Evolutionary conservation across 2,888 invertebrate genomes (phyloP).

Genomic region (Ochlodes sylvanus): DNA sequence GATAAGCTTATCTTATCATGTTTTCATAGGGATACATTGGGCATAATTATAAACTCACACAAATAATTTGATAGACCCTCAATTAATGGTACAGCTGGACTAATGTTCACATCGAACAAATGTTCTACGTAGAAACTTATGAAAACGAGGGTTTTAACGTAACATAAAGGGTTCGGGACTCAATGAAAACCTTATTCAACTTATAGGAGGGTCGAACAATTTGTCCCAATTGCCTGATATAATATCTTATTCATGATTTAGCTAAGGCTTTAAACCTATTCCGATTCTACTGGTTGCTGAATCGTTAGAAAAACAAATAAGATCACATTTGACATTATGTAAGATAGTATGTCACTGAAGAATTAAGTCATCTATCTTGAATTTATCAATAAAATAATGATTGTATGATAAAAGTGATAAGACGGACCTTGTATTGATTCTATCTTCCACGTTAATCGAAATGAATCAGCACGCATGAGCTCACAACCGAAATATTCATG

Average conservation of each 20-base stretch:
- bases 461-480: constrained; percentile 1
- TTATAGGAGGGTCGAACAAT: not conserved
- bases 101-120: not conserved
- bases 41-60: too few relatives aligned
- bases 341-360: constrained; percentile 39
- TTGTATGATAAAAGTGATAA: constrained; percentile 23
- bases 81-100: too few relatives aligned
- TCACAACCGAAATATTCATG: not conserved
- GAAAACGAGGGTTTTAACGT: not conserved
- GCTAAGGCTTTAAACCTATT: not conserved
- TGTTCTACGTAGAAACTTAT: not conserved
- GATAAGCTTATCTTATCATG: too few relatives aligned
- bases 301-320: constrained; percentile 28
- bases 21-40: too few relatives aligned
- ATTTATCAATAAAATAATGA: constrained; percentile 37
- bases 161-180: not conserved
- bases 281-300: not conserved
- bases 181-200: not conserved
- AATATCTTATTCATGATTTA: not conserved
- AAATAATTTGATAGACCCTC: too few relatives aligned
- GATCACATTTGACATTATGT: constrained; percentile 34
- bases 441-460: not conserved
- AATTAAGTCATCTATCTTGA: constrained; percentile 38
- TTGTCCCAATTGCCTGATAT: not conserved
- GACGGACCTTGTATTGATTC: constrained; percentile 1